These are phyloP conservation scores for Willisornis vidua DNA, from an alignment of 2,113 vertebrate genomes.

Conservation along the genomic window DNA sequence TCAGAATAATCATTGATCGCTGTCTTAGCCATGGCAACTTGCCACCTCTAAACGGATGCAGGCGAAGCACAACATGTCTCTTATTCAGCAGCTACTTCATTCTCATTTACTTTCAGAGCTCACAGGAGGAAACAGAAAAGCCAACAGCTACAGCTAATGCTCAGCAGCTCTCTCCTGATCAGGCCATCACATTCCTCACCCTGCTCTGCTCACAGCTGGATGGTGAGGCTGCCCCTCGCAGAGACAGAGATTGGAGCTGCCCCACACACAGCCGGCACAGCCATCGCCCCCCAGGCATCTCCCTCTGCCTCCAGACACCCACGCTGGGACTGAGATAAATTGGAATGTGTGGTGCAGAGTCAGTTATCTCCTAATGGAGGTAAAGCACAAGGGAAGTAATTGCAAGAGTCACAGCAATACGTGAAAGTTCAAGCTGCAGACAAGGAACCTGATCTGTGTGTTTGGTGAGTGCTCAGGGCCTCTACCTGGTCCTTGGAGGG, in stretches of 20 bases:
- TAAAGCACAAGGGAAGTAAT: neutral
- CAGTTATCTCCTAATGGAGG: neutral
- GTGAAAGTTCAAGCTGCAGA: neutral
- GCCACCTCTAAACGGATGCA: neutral
- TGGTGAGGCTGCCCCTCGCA: neutral
- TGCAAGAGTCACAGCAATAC: neutral
- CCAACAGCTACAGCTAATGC: constrained; percentile 10
- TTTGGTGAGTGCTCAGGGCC: neutral
- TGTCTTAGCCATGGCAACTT: neutral
- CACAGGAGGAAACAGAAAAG: constrained; percentile 11
- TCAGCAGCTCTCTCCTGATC: neutral
- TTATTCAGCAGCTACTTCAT: neutral
- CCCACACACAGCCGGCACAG: fast-evolving
- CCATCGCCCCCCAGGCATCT: neutral
- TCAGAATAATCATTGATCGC: neutral
- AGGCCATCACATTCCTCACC: neutral
- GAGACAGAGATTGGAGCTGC: neutral
- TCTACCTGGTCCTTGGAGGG: neutral
- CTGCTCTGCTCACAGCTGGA: constrained; percentile 14
- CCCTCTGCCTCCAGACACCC: fast-evolving
- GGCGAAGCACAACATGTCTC: neutral
- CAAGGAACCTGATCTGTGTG: neutral
- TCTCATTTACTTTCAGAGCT: constrained; percentile 30
- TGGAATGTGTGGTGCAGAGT: neutral
- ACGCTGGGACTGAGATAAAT: fast-evolving